phyloP scores from a whole-genome alignment of 2,888 invertebrate species.

The Orthosia gracilis region DNA sequence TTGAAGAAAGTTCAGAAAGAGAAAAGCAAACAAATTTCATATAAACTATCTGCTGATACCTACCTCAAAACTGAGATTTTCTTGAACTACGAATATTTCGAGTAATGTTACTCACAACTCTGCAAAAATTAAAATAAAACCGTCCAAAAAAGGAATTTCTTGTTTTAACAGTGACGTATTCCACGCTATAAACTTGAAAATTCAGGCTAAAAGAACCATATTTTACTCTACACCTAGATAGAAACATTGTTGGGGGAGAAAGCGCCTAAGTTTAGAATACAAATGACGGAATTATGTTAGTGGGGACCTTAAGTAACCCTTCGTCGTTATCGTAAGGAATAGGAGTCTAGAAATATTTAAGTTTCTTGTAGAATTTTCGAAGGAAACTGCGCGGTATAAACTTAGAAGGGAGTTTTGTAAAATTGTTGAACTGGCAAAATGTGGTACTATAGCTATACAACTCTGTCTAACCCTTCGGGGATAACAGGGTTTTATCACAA shows the following conservation, averaged over 20 bases:
- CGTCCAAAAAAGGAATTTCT: background rate
- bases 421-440: background rate
- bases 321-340: constrained; percentile 30
- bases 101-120: too few species aligned
- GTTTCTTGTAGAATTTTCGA: constrained; percentile 6
- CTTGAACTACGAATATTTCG: too few species aligned
- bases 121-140: background rate
- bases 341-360: constrained; percentile 38
- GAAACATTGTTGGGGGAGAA: constrained; percentile 41
- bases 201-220: constrained; percentile 22
- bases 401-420: background rate
- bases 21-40: too few species aligned
- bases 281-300: constrained; percentile 60
- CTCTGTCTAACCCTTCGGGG: too few species aligned
- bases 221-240: constrained; percentile 30
- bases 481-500: too few species aligned
- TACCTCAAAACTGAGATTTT: too few species aligned
- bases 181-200: constrained; percentile 17
- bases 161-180: constrained; percentile 13
- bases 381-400: background rate
- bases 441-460: too few species aligned
- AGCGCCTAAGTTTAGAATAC: constrained; percentile 46
- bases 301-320: constrained; percentile 38
- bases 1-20: too few species aligned
- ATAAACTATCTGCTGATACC: too few species aligned